These are phyloP conservation scores for Eutolmus rufibarbis DNA, from an alignment of 2,888 invertebrate genomes.

Conservation along the genomic window DNA sequence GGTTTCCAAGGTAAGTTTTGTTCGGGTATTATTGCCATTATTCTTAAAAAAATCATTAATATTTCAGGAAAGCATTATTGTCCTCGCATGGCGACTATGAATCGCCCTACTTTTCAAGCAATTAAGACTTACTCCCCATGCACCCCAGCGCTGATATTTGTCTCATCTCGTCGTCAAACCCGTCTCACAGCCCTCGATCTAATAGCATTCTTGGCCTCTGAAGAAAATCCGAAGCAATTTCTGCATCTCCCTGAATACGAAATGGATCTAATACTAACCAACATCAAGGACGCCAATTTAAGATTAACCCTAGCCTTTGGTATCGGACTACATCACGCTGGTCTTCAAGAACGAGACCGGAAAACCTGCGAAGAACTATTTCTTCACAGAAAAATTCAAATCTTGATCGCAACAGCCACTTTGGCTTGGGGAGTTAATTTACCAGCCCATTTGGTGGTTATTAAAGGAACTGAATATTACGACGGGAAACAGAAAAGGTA, in stretches of 20 bases:
- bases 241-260: slow-evolving; percentile 84
- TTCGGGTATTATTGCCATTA: no score
- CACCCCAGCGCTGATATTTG: slow-evolving; percentile 93
- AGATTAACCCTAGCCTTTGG: slow-evolving; percentile 95
- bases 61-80: slow-evolving; percentile 84
- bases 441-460: slow-evolving; percentile 96
- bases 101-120: slow-evolving; percentile 96
- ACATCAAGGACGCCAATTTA: slow-evolving; percentile 85
- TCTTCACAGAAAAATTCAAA: slow-evolving; percentile 94
- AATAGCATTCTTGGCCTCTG: slow-evolving; percentile 87
- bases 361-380: slow-evolving; percentile 92
- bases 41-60: background rate
- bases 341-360: slow-evolving; percentile 91
- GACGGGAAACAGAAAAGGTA: slow-evolving; percentile 96
- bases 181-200: slow-evolving; percentile 95
- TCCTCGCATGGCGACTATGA: slow-evolving; percentile 99
- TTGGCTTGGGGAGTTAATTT: slow-evolving; percentile 99
- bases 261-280: slow-evolving; percentile 79
- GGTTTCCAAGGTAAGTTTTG: slow-evolving; percentile 93
- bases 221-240: slow-evolving; percentile 95
- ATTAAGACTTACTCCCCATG: slow-evolving; percentile 90
- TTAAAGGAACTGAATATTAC: slow-evolving; percentile 97
- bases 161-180: slow-evolving; percentile 96
- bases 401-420: slow-evolving; percentile 95
- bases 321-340: slow-evolving; percentile 98